Conservation (phyloP, 2,888 invertebrate species). For the Augiades crinisus region DNA sequence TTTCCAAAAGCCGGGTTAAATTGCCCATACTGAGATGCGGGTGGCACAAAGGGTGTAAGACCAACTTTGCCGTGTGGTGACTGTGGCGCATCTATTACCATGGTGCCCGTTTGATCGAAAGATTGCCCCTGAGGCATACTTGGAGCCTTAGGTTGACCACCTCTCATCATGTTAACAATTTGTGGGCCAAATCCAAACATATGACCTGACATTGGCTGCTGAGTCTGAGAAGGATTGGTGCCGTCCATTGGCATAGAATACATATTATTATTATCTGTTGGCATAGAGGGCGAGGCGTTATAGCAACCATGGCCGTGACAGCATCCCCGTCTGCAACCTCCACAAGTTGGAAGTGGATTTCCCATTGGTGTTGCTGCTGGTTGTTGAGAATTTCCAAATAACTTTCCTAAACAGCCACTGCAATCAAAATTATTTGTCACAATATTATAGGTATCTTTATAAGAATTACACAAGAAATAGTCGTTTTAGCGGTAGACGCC, state of each 20-base stretch:
- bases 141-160: slow-evolving; percentile 32
- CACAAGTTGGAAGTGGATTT: slow-evolving; percentile 38
- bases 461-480: no score
- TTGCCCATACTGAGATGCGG: neutral
- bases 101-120: slow-evolving; percentile 28
- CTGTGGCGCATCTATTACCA: slow-evolving; percentile 42
- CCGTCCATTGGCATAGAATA: neutral
- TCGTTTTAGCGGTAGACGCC: no score
- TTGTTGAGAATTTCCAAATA: slow-evolving; percentile 52
- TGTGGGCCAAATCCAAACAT: slow-evolving; percentile 58
- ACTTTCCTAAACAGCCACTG: slow-evolving; percentile 73
- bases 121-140: slow-evolving; percentile 24
- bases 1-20: neutral
- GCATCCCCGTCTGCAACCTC: slow-evolving; percentile 45
- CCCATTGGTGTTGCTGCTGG: slow-evolving; percentile 30
- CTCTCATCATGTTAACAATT: slow-evolving; percentile 59
- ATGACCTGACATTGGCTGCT: slow-evolving; percentile 19
- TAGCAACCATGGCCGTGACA: slow-evolving; percentile 43
- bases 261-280: neutral
- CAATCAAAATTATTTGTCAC: slow-evolving; percentile 36
- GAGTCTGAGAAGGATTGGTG: neutral
- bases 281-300: neutral
- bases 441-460: neutral
- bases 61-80: slow-evolving; percentile 42
- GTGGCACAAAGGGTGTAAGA: slow-evolving; percentile 32